Conservation (phyloP, 2,113 vertebrate species). For the Rhinoderma darwinii region DNA sequence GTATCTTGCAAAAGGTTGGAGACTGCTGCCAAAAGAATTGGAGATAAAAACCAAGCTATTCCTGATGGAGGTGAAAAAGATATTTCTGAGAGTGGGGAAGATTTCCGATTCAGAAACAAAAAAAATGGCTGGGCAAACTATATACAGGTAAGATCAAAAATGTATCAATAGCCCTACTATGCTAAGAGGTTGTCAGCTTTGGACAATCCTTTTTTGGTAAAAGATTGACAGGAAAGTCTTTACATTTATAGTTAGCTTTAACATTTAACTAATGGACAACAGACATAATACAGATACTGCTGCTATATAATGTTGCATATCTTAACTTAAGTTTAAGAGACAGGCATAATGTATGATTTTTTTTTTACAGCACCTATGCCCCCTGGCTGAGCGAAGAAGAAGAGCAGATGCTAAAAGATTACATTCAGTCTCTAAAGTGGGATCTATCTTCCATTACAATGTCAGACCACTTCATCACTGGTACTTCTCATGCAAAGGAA, state of each 20-base stretch:
- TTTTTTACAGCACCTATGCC: constrained; percentile 24
- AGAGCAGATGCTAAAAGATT: constrained; percentile 71
- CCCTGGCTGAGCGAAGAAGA: constrained; percentile 63
- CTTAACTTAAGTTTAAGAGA: no score
- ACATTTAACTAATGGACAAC: no score
- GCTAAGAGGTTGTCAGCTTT: neutral
- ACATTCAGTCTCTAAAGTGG: constrained; percentile 72
- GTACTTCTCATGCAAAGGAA: neutral
- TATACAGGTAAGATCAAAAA: constrained; percentile 13
- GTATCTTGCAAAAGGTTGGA: neutral
- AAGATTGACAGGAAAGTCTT: no score
- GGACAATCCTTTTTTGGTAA: no score
- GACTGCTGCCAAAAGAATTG: constrained; percentile 35
- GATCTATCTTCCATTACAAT: constrained; percentile 76
- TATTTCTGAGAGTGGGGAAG: neutral
- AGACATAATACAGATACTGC: neutral
- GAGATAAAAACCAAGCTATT: constrained; percentile 40
- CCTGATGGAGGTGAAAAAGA: constrained; percentile 47
- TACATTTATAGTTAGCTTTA: no score
- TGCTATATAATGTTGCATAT: no score
- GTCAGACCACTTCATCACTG: constrained; percentile 14
- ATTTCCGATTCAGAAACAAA: neutral
- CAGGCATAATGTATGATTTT: neutral
- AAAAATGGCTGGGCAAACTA: neutral
- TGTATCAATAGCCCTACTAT: neutral